These are phyloP conservation scores for Tangara arthus DNA, from an alignment of 2,797 vertebrate genomes.

Conservation along the genomic window DNA sequence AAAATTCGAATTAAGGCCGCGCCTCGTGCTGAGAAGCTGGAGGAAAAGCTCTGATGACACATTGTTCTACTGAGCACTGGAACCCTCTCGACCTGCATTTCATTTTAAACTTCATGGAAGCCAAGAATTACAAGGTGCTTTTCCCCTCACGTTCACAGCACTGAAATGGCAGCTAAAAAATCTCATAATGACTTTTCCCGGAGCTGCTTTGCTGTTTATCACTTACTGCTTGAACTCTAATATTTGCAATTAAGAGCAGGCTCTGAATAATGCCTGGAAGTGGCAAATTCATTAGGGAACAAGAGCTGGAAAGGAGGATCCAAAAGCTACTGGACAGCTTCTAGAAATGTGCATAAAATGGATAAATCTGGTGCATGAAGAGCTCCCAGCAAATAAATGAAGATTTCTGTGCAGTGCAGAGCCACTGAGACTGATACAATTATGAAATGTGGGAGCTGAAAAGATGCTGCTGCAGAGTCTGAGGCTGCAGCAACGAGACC, in stretches of 20 bases:
- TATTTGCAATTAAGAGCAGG: neutral
- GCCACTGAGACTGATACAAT: neutral
- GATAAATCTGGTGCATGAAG: neutral
- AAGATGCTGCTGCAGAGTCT: neutral
- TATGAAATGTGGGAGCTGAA: neutral
- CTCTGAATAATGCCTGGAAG: neutral
- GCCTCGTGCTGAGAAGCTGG: neutral
- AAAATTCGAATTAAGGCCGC: neutral
- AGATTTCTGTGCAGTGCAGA: neutral
- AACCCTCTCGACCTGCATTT: neutral
- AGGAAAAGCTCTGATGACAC: neutral
- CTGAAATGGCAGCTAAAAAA: neutral
- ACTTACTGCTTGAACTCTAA: neutral
- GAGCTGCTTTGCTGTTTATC: neutral
- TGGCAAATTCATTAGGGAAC: neutral
- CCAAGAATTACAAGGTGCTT: neutral
- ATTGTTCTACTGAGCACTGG: neutral
- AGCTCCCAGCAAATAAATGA: neutral
- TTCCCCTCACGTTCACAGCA: neutral
- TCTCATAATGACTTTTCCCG: neutral
- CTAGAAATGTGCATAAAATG: neutral
- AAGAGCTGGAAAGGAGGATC: neutral
- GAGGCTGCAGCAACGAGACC: neutral
- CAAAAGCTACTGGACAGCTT: constrained; percentile 1
- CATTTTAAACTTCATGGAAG: neutral